Evolutionary conservation across 1,140 invertebrate species (phyloP), one percentile per base, ranked within the genome.

Genomic region (Leptinotarsa lineolata): DNA sequence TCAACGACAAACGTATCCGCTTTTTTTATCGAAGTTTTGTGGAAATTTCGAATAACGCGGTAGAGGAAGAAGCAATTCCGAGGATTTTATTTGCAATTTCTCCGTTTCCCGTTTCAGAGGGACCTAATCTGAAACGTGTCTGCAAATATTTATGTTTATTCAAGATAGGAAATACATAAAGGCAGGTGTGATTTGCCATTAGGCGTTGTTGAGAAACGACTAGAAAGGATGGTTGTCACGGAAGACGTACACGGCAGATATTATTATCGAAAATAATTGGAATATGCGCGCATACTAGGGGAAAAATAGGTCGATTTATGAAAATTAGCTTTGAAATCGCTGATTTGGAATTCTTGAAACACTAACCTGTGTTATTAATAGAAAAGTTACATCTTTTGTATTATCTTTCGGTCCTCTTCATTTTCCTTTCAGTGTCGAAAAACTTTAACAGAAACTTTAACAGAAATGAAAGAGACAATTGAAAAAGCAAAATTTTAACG

Each of bases 111-210:
- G 48, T 54, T 54, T 54, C 48, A 54, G 15, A 39, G 48, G 15
- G n/a, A 54, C 48, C 48, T 54, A 54, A 54, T 54, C 48, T 54
- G 48, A 54, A 54, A 54, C 48, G 48, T 54, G 48, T 54, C 48
- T 54, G 48, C 48, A 54, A 54, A 54, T 54, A 54, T 54, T 54
- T 54, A 54, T 54, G 48, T 54, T 54, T 54, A 54, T 54, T 54
- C 48, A 54, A 54, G 48, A 54, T 54, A 54, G 48, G 48, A 54
- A 54, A 54, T 54, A 54, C 48, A 54, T 54, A 54, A 54, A 54
- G 48, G 48, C 48, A 54, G 48, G 48, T 54, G 48, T 54, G 48
- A 54, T 15, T 54, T 54, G 48, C 48, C 48, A 54, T 54, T 54
- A 54, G 48, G 15, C n/a, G 48, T 54, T 54, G 48, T 54, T 54